Percentiles rank a stretch among this genome's conserved stretches.
These are phyloP conservation scores for Rhynchotus rufescens DNA, from an alignment of 2,797 vertebrate species.

Conservation along the genomic window DNA sequence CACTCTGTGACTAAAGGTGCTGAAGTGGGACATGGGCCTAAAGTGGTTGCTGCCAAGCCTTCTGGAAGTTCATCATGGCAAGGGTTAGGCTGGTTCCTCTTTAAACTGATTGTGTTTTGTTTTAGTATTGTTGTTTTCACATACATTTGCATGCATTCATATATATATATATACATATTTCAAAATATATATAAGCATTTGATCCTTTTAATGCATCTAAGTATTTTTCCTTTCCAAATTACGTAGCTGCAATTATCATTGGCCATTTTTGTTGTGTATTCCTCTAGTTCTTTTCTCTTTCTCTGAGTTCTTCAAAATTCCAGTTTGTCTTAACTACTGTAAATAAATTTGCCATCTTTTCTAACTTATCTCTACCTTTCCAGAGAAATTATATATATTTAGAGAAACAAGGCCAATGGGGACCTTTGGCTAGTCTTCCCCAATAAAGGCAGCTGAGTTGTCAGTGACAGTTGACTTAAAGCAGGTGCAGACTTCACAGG, in stretches of 20 bases:
- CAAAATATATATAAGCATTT: rapidly evolving
- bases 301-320: neutral
- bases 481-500: neutral
- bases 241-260: neutral
- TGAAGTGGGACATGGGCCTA: neutral
- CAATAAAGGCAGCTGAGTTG: neutral
- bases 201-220: neutral
- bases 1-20: neutral
- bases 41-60: neutral
- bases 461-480: neutral
- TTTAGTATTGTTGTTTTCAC: too few species aligned
- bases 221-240: neutral
- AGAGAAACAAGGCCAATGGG: neutral
- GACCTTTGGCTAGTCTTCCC: neutral
- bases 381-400: neutral
- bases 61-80: neutral
- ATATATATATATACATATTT: too few species aligned
- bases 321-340: neutral
- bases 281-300: neutral
- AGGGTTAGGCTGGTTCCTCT: neutral
- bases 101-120: neutral
- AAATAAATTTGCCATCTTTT: neutral
- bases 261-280: neutral
- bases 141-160: too few species aligned
- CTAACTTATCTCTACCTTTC: neutral